phyloP scores from a whole-genome alignment of 2,888 invertebrate genomes.

The Drosophila niveifrons region DNA sequence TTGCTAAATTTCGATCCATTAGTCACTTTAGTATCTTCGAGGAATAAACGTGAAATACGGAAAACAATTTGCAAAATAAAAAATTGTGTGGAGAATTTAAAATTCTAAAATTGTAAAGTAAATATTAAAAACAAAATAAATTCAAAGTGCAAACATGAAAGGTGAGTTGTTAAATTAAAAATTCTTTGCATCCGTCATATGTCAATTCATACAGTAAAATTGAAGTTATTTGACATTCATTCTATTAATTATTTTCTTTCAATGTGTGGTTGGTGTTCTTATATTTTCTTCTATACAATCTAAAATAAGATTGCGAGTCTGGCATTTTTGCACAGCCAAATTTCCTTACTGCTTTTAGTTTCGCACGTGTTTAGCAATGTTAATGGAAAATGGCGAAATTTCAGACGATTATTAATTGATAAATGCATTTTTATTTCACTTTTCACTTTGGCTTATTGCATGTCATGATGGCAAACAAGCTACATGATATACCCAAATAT shows the following conservation, averaged over 20 bases:
- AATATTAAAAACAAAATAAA: not conserved
- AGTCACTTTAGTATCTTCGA: constrained; percentile 7
- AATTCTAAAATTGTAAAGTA: not conserved
- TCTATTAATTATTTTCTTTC: not conserved
- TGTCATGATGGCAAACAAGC: not conserved
- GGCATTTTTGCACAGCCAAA: not conserved
- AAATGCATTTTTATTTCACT: constrained; percentile 37
- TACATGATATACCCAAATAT: constrained; percentile 7
- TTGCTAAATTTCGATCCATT: constrained; percentile 1
- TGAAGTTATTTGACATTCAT: no score
- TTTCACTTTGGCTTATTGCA: constrained; percentile 13
- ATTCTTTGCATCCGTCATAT: not conserved
- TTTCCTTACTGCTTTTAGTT: not conserved
- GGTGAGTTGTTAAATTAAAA: not conserved
- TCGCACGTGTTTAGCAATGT: not conserved
- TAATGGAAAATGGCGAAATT: not conserved
- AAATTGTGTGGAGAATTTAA: not conserved
- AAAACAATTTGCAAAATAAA: not conserved
- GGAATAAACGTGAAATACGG: not conserved
- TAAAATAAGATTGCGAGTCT: not conserved
- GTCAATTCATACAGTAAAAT: no score
- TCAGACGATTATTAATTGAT: not conserved
- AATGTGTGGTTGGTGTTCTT: no score
- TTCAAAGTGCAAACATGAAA: not conserved
- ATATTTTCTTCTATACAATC: not conserved